These are phyloP conservation scores for Nemotelus pantherinus DNA, from an alignment of 2,888 invertebrate species.

Conservation along the genomic window DNA sequence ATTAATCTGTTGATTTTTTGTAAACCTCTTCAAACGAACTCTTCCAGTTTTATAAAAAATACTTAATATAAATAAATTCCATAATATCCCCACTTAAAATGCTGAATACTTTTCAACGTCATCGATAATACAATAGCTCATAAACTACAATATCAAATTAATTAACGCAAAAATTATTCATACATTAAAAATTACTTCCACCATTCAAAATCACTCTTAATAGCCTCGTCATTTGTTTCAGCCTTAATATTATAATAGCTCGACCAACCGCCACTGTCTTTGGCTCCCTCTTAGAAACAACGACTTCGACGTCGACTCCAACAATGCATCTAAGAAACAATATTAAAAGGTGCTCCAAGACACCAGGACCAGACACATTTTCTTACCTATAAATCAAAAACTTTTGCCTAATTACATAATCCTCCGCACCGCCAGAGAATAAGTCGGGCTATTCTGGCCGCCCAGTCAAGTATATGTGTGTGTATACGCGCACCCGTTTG, in stretches of 20 bases:
- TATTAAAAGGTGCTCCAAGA: slow-evolving; percentile 29
- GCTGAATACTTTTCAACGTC: too few species aligned
- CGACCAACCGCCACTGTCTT: background rate
- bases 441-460: background rate
- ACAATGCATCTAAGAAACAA: background rate
- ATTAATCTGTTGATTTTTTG: too few species aligned
- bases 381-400: slow-evolving; percentile 50
- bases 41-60: too few species aligned
- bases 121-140: too few species aligned
- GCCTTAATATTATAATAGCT: slow-evolving; percentile 16
- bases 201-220: background rate
- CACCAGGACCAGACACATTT: slow-evolving; percentile 46
- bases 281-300: background rate
- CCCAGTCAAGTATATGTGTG: too few species aligned
- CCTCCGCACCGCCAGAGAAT: slow-evolving; percentile 37
- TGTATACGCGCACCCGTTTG: too few species aligned
- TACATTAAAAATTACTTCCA: too few species aligned
- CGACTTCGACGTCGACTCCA: background rate
- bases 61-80: too few species aligned
- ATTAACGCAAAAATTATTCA: too few species aligned
- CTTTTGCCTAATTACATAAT: slow-evolving; percentile 52
- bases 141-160: too few species aligned
- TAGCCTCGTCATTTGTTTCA: slow-evolving; percentile 28
- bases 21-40: too few species aligned
- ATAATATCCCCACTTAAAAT: too few species aligned